Evolutionary conservation across 1,140 invertebrate genomes (phyloP).

Genomic region (Acyrthosiphon pisum): DNA sequence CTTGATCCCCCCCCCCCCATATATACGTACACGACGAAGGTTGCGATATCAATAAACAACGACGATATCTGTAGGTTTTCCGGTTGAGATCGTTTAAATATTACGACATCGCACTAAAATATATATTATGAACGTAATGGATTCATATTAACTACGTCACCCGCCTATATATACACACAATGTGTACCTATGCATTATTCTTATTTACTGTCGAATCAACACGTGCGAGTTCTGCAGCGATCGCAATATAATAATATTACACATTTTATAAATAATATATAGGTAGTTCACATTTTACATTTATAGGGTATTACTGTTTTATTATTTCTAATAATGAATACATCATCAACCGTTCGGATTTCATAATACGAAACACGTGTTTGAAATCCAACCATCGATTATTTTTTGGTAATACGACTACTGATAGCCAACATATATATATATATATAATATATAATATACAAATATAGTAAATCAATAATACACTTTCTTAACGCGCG

Average conservation of each 20-base stretch:
- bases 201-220: background rate
- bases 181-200: background rate
- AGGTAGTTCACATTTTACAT: background rate
- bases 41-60: background rate
- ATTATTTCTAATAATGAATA: background rate
- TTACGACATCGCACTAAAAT: background rate
- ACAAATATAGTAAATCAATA: background rate
- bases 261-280: background rate
- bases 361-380: slow-evolving; percentile 7
- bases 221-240: background rate
- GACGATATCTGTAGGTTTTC: background rate
- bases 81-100: background rate
- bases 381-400: background rate
- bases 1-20: background rate
- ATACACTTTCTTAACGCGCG: background rate
- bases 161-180: background rate
- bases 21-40: background rate
- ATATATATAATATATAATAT: background rate
- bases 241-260: background rate
- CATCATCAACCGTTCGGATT: background rate
- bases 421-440: background rate
- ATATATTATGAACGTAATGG: background rate
- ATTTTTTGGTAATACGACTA: slow-evolving; percentile 2
- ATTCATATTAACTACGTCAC: background rate
- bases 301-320: background rate